A percentile compares a stretch with the other conserved stretches of the same genome.
Conservation (phyloP, 1,140 invertebrate genomes). For the Potamilus streckersoni region DNA sequence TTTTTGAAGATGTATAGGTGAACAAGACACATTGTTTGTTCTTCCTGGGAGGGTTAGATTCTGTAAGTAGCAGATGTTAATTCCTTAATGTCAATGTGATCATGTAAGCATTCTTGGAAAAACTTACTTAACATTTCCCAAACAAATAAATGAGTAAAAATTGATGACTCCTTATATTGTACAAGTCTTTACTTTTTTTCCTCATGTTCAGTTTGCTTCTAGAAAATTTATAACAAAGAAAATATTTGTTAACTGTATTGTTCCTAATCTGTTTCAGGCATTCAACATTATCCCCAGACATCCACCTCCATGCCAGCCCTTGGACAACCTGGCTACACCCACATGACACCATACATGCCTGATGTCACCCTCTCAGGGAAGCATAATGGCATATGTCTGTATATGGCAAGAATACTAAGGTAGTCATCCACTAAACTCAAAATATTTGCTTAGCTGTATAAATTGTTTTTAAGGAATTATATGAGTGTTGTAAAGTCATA, state of each 20-base stretch:
- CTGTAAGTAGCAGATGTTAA: too few relatives aligned
- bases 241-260: constrained; percentile 3
- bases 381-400: constrained; percentile 94
- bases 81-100: too few relatives aligned
- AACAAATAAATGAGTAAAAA: too few relatives aligned
- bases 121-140: too few relatives aligned
- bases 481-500: background rate
- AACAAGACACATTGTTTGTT: too few relatives aligned
- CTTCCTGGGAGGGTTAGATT: too few relatives aligned
- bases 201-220: background rate
- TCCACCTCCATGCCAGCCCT: constrained; percentile 46
- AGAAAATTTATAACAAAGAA: too few relatives aligned
- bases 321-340: constrained; percentile 1
- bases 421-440: constrained; percentile 24
- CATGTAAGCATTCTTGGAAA: too few relatives aligned
- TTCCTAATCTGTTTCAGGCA: constrained; percentile 36
- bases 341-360: constrained; percentile 49
- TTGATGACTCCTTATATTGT: background rate
- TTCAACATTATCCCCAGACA: constrained; percentile 49
- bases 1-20: too few relatives aligned
- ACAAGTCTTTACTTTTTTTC: background rate
- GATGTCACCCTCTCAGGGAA: constrained; percentile 83
- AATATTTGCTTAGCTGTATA: background rate
- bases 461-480: background rate
- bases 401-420: constrained; percentile 85